Base-by-base conservation (phyloP, 2,797 vertebrate species). In the Ctenopoma multispine region DNA sequence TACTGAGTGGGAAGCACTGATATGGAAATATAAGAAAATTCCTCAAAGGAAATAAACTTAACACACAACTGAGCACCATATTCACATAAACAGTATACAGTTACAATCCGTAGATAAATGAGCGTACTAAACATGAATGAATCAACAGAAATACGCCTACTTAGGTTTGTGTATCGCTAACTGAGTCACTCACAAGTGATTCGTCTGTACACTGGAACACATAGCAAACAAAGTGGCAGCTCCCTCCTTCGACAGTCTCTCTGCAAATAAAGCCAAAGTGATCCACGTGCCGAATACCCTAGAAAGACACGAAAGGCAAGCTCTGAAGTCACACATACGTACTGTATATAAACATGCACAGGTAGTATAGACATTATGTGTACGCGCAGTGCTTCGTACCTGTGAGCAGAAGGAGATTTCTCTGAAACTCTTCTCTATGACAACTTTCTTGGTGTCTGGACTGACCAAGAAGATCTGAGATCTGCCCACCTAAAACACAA, bases 321-420 rank as follows among this genome's bases (percentile, higher is more conserved):
- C 23, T 55, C 40, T 12, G 27, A 62, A 53, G 11, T 15, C 15
- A 31, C 48, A 57, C 7, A 59, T 14, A 34, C 34, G n/a, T n/a
- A n/a, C n/a, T n/a, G 24, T 24, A 49, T 14, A 44, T 17, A 41
- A 18, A 17, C 3, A 20, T 20, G 36, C 43, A 51, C 11, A 44
- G 11, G 31, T 13, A 15, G n/a, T 29, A 17, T 15, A 31, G 18
- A 29, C 23, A 21, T 4, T 21, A 9, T 29, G 12, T 44, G 44
- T n/a, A 72, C 55, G 38, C 0, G 0, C n/a, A 21, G 12, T 0
- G 40, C 9, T 46, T 55, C 34, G 17, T 91, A 99, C 98, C 97
- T 99, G 98, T 91, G 98, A 99, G 91, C 97, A 99, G 94, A 97
- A 99, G 48, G 98, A 99, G 86, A 99, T 99, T 93, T 99, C 97